A percentile compares a stretch with the other conserved stretches of the same genome.
phyloP scores from a whole-genome alignment of 2,888 invertebrate species.

The Diaperis boleti region DNA sequence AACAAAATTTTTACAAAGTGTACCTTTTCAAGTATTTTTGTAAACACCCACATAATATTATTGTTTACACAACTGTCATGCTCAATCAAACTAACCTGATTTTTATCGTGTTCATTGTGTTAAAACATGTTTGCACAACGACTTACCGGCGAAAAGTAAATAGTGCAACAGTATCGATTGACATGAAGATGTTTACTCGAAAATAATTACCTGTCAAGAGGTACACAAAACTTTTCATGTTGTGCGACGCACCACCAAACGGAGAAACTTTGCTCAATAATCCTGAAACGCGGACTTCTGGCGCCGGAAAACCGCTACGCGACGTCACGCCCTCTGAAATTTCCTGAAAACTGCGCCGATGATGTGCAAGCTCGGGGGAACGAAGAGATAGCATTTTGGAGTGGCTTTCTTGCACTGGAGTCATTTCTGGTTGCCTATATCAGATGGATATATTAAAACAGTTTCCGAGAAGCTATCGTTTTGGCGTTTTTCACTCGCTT shows the following conservation, averaged over 20 bases:
- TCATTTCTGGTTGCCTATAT: constrained; percentile 4
- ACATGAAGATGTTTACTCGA: neutral
- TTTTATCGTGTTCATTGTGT: too few relatives aligned
- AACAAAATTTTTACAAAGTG: too few relatives aligned
- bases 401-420: neutral
- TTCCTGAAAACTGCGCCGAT: constrained; percentile 4
- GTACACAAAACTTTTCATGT: neutral
- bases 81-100: too few relatives aligned
- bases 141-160: too few relatives aligned
- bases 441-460: neutral
- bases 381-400: neutral
- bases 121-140: too few relatives aligned
- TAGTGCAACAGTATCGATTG: too few relatives aligned
- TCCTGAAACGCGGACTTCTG: neutral
- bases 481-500: too few relatives aligned
- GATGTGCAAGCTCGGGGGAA: neutral
- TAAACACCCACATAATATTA: too few relatives aligned
- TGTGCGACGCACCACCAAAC: neutral
- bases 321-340: constrained; percentile 1
- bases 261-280: neutral
- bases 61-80: too few relatives aligned
- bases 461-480: too few relatives aligned
- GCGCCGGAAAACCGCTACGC: constrained; percentile 10
- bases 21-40: too few relatives aligned
- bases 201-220: neutral